Base-by-base conservation (phyloP, 1,140 invertebrate genomes). In the Hyphantria cunea region DNA sequence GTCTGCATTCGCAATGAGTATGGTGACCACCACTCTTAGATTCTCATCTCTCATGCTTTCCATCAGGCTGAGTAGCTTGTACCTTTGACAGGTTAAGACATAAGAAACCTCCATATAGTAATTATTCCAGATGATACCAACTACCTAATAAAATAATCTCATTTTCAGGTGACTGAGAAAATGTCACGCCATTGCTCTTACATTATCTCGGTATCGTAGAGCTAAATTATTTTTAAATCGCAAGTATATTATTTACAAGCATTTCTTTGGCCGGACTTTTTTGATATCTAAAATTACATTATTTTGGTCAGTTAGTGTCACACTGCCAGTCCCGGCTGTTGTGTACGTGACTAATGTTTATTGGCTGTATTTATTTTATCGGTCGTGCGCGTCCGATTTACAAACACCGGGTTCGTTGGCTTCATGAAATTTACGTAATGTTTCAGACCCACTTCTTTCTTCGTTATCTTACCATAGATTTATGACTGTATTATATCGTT, bases 281-380 rank as follows among this genome's bases (percentile, higher is more conserved):
- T 76, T 72, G 76, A 74, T 55, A 53, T 71, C 69, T 85, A 82
- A 44, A 44, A 44, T 44, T 44, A 44, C 9, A n/a, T 44, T 44
- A 74, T 75, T 79, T 69, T 80, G 82, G 74, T 25, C 17, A 44
- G 25, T 67, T 71, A 74, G 54, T 68, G 62, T 70, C 68, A 45
- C 41, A 49, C 11, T 32, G 55, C 70, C 51, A 71, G 63, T 53
- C 48, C 65, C 55, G 60, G 49, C 54, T 64, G 55, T 53, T 55
- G 54, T 67, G 53, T 12, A 33, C 15, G 54, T 72, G 70, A 78
- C 65, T 69, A 69, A 75, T 64, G 60, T 41, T 63, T 70, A 71
- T 73, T 74, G 65, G 61, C 61, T 56, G 59, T 71, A 68, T 74
- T 76, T 70, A 64, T 69, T 55, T 72, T 77, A 64, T 80, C 76